phyloP scores from a whole-genome alignment of 1,140 invertebrate species.

The Drosophila tristis region DNA sequence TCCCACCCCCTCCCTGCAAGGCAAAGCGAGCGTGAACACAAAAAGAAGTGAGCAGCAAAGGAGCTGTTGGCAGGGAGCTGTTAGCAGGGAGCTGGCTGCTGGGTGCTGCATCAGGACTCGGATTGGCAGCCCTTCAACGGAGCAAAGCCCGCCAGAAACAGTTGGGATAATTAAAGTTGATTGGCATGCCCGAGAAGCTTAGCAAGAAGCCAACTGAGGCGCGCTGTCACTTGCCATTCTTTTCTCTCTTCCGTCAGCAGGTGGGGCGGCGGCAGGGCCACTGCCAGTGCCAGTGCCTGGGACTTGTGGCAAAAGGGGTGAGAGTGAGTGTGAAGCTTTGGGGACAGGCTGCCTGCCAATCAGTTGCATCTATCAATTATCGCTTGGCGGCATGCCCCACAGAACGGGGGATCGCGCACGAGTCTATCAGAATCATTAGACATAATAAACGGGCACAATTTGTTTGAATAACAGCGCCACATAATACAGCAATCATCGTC shows the following conservation, averaged over 20 bases:
- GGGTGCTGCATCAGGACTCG: constrained; percentile 30
- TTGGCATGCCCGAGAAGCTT: constrained; percentile 51
- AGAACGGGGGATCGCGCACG: background rate
- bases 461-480: constrained; percentile 74
- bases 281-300: too few relatives aligned
- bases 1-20: constrained; percentile 8
- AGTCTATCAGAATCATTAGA: constrained; percentile 58
- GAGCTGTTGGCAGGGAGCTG: background rate
- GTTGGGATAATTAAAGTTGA: constrained; percentile 68
- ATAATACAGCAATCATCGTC: constrained; percentile 73
- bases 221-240: constrained; percentile 29
- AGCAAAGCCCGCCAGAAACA: constrained; percentile 32
- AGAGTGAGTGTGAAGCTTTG: background rate
- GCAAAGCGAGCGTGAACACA: constrained; percentile 71
- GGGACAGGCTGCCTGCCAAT: constrained; percentile 47
- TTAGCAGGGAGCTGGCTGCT: background rate
- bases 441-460: constrained; percentile 70
- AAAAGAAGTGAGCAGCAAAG: constrained; percentile 62
- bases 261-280: background rate
- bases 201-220: constrained; percentile 9
- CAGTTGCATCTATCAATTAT: constrained; percentile 71
- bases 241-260: background rate
- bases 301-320: background rate
- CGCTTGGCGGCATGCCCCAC: constrained; percentile 5
- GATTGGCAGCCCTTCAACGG: constrained; percentile 49